Conservation (phyloP, 2,113 vertebrate genomes). For the Toxotes chatareus region DNA sequence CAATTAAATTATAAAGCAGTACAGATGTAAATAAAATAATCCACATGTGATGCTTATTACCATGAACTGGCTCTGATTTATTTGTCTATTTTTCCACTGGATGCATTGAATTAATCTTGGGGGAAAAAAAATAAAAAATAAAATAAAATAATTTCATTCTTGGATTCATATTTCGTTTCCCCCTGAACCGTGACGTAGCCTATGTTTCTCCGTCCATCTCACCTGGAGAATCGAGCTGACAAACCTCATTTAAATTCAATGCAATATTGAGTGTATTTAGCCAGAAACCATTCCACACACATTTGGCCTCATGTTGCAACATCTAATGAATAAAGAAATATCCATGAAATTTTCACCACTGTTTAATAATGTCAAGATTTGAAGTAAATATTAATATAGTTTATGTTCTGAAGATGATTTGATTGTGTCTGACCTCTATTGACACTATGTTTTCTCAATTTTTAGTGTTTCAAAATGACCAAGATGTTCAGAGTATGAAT, state of each 20-base stretch:
- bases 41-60: neutral
- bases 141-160: neutral
- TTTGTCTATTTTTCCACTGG: neutral
- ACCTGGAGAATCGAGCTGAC: slow-evolving; percentile 41
- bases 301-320: slow-evolving; percentile 36
- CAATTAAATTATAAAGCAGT: neutral
- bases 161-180: slow-evolving; percentile 29
- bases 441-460: slow-evolving; percentile 8
- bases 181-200: slow-evolving; percentile 22
- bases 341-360: slow-evolving; percentile 37
- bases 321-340: slow-evolving; percentile 42
- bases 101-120: neutral
- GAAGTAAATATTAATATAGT: slow-evolving; percentile 37
- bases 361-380: slow-evolving; percentile 37
- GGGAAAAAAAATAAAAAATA: neutral
- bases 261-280: slow-evolving; percentile 5
- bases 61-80: neutral
- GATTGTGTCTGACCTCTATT: neutral
- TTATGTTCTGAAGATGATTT: slow-evolving; percentile 19
- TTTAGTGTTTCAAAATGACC: neutral
- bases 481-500: neutral
- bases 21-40: neutral
- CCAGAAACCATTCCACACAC: slow-evolving; percentile 13
- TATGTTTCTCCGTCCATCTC: slow-evolving; percentile 5
- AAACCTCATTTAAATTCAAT: slow-evolving; percentile 50